phyloP scores from a whole-genome alignment of 2,113 vertebrate genomes.

The Sigmodon hispidus region DNA sequence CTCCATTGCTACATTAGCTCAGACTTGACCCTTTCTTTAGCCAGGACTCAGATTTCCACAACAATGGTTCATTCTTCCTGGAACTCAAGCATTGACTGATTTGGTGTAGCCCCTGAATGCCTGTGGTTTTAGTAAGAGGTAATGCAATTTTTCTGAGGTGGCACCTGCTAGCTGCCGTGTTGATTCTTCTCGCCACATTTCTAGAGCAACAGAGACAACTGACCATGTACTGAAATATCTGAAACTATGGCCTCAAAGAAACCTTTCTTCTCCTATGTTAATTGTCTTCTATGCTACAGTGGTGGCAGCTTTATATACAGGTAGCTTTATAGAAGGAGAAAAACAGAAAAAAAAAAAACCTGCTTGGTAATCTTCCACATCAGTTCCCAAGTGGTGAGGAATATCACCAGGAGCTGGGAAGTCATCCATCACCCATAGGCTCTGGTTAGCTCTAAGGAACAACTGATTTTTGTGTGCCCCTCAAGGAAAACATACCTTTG shows the following conservation, averaged over 20 bases:
- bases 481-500: neutral
- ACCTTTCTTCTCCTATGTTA: neutral
- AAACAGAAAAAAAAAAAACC: neutral
- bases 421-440: neutral
- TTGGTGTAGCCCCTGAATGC: neutral
- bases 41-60: neutral
- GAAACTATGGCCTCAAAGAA: neutral
- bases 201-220: neutral
- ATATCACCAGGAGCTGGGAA: rapidly evolving
- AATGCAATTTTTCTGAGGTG: neutral
- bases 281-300: neutral
- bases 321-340: neutral
- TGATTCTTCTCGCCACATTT: too few relatives aligned
- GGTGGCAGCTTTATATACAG: too few relatives aligned
- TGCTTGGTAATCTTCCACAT: neutral
- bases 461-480: neutral
- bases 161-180: too few relatives aligned
- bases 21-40: neutral
- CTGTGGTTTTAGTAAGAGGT: neutral
- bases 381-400: neutral
- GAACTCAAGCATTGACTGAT: neutral
- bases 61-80: neutral
- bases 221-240: neutral
- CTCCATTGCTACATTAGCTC: neutral
- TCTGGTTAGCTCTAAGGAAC: neutral